phyloP scores from a whole-genome alignment of 2,113 vertebrate species.

The Pituophis catenifer region DNA sequence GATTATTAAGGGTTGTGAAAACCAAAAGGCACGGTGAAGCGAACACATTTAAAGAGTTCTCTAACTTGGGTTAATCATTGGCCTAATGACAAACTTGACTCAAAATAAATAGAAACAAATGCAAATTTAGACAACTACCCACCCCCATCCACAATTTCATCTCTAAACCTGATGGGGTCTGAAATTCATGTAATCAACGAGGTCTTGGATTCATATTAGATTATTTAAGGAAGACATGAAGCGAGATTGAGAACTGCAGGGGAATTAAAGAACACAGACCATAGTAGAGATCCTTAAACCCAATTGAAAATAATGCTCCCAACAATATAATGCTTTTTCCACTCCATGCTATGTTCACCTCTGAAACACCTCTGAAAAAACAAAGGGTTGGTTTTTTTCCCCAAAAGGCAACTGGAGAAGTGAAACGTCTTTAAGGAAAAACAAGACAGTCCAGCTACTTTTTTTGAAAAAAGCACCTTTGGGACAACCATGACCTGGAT shows the following conservation, averaged over 20 bases:
- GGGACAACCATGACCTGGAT: not conserved
- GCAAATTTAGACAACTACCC: not conserved
- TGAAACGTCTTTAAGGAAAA: fast-evolving
- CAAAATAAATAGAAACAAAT: not conserved
- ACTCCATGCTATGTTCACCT: not conserved
- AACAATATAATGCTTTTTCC: not conserved
- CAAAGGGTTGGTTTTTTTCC: not conserved
- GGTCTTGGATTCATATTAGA: not conserved
- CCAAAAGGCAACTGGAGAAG: not conserved
- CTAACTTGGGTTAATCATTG: not conserved
- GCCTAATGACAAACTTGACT: not conserved
- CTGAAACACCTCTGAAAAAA: not conserved
- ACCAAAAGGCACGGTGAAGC: not conserved
- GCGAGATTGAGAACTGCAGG: not conserved
- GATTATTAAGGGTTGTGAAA: not conserved
- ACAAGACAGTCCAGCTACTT: not conserved
- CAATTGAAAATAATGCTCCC: not conserved
- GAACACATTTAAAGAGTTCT: not conserved
- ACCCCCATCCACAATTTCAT: not conserved
- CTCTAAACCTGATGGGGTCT: not conserved
- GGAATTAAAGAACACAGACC: not conserved
- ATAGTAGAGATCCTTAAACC: not conserved
- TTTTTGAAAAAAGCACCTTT: not conserved
- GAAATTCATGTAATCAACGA: not conserved
- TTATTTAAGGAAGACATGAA: not conserved